These are phyloP conservation scores for Linyphia triangularis DNA, from an alignment of 2,888 invertebrate species.

Conservation along the genomic window DNA sequence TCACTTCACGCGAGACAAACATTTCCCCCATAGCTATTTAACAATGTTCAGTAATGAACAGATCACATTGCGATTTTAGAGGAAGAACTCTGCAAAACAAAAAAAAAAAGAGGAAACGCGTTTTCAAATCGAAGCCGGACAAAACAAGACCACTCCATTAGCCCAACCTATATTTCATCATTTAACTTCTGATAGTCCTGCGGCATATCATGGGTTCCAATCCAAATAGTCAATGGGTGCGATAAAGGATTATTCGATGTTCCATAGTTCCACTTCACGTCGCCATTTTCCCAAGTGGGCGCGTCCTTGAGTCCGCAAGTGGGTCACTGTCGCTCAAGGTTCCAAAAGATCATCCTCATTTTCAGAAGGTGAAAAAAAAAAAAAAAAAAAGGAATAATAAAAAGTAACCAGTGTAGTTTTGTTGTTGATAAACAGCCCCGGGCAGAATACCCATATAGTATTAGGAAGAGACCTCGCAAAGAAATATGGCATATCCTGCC, in stretches of 20 bases:
- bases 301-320: constrained; percentile 13
- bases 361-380: background rate
- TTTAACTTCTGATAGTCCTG: no score
- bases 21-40: no score
- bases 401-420: background rate
- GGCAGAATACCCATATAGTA: no score
- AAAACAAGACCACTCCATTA: background rate
- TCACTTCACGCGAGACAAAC: no score
- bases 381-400: background rate
- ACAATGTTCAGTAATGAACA: no score
- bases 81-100: no score
- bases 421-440: background rate
- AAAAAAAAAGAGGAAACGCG: no score
- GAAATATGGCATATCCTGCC: no score
- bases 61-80: no score
- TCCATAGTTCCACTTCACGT: background rate
- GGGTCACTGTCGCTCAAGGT: constrained; percentile 35
- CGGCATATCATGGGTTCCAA: no score
- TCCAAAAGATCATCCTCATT: constrained; percentile 6
- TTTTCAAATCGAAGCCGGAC: no score
- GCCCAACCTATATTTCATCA: background rate
- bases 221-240: background rate
- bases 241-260: background rate
- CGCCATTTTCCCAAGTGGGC: constrained; percentile 27
- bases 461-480: no score